Percentiles rank a stretch among this genome's conserved stretches.
Conservation (phyloP, 2,888 invertebrate species). For the Meiosimyza decipiens region DNA sequence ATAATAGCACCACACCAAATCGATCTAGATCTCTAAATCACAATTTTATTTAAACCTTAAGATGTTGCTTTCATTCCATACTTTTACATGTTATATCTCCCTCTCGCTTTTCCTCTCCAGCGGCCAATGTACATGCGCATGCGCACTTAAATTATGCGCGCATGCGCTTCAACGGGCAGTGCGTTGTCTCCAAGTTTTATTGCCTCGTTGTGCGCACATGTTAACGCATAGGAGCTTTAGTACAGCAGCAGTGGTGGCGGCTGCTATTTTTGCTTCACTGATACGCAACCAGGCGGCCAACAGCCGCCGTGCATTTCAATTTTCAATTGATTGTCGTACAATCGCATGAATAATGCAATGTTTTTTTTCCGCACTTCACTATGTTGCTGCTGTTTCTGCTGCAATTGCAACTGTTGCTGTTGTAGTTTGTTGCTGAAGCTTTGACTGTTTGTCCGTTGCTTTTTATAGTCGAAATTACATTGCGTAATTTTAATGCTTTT, state of each 20-base stretch:
- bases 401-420: conserved; percentile 9
- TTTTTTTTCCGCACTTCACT: background rate
- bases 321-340: conserved; percentile 65
- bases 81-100: too few relatives aligned
- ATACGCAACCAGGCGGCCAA: background rate
- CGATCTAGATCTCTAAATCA: conserved; percentile 34
- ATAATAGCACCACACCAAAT: conserved; percentile 21
- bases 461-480: too few relatives aligned
- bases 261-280: background rate
- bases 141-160: conserved; percentile 1
- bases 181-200: conserved; percentile 17
- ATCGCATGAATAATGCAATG: conserved; percentile 66
- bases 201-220: conserved; percentile 28
- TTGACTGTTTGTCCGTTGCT: conserved; percentile 8
- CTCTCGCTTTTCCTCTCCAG: too few relatives aligned
- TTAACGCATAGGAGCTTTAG: background rate
- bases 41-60: conserved; percentile 26
- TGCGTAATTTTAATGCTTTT: too few relatives aligned
- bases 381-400: conserved; percentile 18
- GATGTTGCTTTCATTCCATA: too few relatives aligned
- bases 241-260: background rate
- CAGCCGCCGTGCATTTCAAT: conserved; percentile 60
- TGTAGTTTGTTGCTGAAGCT: conserved; percentile 38
- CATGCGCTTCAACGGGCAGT: conserved; percentile 2
- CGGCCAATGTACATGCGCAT: too few relatives aligned